Conservation (phyloP, 2,888 invertebrate genomes). For the Shargacucullia verbasci region DNA sequence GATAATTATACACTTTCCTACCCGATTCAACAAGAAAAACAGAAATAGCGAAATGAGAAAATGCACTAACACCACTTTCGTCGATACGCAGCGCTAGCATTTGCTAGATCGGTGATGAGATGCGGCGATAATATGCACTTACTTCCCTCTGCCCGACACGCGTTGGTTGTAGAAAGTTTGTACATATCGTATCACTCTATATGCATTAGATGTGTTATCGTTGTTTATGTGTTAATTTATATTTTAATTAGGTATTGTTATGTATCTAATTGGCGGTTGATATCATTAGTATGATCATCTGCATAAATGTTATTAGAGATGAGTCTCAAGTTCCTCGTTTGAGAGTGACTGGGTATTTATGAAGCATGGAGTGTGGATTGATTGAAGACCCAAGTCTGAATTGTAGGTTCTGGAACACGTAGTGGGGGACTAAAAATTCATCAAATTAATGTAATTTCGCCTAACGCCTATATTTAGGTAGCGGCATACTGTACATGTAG, state of each 20-base stretch:
- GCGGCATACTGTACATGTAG: too few species aligned
- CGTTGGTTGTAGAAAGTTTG: constrained; percentile 51
- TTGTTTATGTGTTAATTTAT: constrained; percentile 23
- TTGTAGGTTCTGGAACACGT: too few species aligned
- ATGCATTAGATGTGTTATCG: constrained; percentile 23
- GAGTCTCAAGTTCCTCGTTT: too few species aligned
- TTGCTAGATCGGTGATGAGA: constrained; percentile 65
- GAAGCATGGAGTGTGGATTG: too few species aligned
- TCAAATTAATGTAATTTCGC: too few species aligned
- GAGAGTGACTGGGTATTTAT: too few species aligned
- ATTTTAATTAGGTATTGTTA: constrained; percentile 37
- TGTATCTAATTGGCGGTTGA: background rate
- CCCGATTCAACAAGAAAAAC: constrained; percentile 13
- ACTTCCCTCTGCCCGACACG: constrained; percentile 52
- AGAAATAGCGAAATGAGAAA: constrained; percentile 57
- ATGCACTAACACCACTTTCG: constrained; percentile 61
- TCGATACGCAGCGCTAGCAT: constrained; percentile 71
- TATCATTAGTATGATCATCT: background rate
- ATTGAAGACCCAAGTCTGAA: too few species aligned
- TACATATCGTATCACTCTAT: constrained; percentile 24
- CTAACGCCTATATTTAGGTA: too few species aligned
- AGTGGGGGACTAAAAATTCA: too few species aligned
- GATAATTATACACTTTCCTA: constrained; percentile 32
- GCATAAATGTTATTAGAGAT: too few species aligned
- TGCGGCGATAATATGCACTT: constrained; percentile 56